Evolutionary conservation across 1,140 invertebrate species (phyloP), one percentile per base, ranked within the genome.

Genomic region (Hirudo medicinalis): DNA sequence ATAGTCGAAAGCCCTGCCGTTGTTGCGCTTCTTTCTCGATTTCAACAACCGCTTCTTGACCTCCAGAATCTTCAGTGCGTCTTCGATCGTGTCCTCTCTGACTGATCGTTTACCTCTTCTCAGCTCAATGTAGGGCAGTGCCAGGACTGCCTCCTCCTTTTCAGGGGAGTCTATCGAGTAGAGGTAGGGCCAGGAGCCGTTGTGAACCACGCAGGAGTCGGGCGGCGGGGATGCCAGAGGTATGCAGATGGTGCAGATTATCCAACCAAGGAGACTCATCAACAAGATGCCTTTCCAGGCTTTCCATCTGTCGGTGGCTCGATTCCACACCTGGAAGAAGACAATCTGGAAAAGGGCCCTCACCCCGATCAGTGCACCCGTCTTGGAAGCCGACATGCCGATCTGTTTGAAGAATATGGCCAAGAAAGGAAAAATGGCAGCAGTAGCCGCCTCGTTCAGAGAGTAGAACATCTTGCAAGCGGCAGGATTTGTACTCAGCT

Each of bases 371-470:
- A 63, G 57, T 4, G 29, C 57, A 25, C 57, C 57, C 9, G 57
- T 63, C 19, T 63, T 63, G 11, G 57, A 25, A 13, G 57, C 22
- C 8, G 57, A 63, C 57, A 63, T 63, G 57, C 57, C 57, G 22
- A 63, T 63, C 57, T 63, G 57, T 20, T 63, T 63, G 57, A 63
- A 63, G 57, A 25, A 63, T 13, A 63, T 22, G 57, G 57, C 57
- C 57, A 63, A 63, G 29, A 63, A 63, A 25, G 57, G 57, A 63
- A 25, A 25, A 5, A 63, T 25, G 29, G 57, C 22, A 11, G 57
- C 9, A 2, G 29, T 5, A 13, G 57, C 57, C 11, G 57, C 57
- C 29, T 63, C 57, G 57, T 63, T 63, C 11, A 63, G 57, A 15
- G 57, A 22, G 20, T 25, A 63, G 29, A 63, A 63, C 29, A 63